Percentiles rank a stretch among this genome's conserved stretches.
Evolutionary conservation across 2,797 vertebrate genomes (phyloP).

Genomic region (Liparis tanakae): DNA sequence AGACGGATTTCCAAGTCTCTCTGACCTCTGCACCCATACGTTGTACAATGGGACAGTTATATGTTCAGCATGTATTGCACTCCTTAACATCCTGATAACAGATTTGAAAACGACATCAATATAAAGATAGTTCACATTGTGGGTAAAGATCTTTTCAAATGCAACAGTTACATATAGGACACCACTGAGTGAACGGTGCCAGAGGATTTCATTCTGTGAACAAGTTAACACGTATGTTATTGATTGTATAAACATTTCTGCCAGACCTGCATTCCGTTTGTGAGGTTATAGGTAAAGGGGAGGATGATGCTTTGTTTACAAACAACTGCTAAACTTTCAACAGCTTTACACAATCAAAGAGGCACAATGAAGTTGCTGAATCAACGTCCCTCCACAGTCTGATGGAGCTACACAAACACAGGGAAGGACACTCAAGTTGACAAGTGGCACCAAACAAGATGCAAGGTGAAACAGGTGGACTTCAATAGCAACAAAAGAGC

Average conservation of each 20-base stretch:
- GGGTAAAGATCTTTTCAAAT: not conserved
- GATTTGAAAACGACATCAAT: not conserved
- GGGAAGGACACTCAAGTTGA: not conserved
- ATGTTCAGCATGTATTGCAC: not conserved
- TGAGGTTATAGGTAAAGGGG: not conserved
- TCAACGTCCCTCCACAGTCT: not conserved
- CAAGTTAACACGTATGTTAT: not conserved
- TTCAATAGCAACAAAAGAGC: not conserved
- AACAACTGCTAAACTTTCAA: not conserved
- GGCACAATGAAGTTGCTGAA: not conserved
- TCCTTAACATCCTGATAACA: not conserved
- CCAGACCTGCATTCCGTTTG: not conserved
- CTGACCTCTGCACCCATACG: not conserved
- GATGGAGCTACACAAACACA: not conserved
- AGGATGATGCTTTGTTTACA: not conserved
- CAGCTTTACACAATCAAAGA: not conserved
- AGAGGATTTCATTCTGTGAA: not conserved
- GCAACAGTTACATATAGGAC: not conserved
- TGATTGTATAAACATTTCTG: not conserved
- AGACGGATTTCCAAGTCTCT: not conserved
- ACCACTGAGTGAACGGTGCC: not conserved
- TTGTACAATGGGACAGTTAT: not conserved
- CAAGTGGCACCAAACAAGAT: not conserved
- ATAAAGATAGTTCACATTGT: not conserved
- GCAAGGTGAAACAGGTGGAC: not conserved